Base-by-base conservation (phyloP, 2,888 invertebrate species). In the Synanthedon vespiformis region DNA sequence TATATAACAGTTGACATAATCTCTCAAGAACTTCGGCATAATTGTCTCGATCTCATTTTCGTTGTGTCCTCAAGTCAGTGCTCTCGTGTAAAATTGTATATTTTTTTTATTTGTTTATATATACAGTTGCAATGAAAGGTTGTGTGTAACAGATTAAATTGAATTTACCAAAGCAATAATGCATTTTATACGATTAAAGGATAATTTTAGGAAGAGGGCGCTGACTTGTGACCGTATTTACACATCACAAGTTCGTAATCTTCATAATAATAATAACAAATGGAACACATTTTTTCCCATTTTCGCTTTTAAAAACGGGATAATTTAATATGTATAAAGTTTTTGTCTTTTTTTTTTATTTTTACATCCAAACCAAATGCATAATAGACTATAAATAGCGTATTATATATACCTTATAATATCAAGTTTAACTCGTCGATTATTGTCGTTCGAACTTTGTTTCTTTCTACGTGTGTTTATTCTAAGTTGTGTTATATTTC, bases 91-190 rank as follows among this genome's bases (percentile, higher is more conserved):
- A 68, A 71, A 71, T 67, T 48, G 13, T 48, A 48, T 48, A 48
- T 48, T 3, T 48, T 48, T 11, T 70, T 63, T 68, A 71, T 69
- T 72, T 76, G 68, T 71, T 69, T 61, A 55, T 53, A 59, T 57
- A 58, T 64, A 61, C 61, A 57, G 65, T 68, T 61, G 56, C 67
- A 64, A 59, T 60, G 62, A 61, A 56, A 59, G 72, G 72, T 78
- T 74, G 72, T 71, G 65, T 56, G 60, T 70, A 61, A 56, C 64
- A 61, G 60, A 63, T 62, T 56, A 65, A 59, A 59, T 63, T 66
- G 64, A 68, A 68, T 71, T 80, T 77, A 80, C 85, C 86, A 85
- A 85, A 86, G 84, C 74, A 65, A 69, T 68, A 63, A 55, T 78
- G 82, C 80, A 84, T 83, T 44, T 85, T 83, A 67, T 80, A 34